Percentiles rank a stretch among this genome's conserved stretches.
Evolutionary conservation across 1,140 invertebrate species (phyloP).

Genomic region (Drosophila littoralis): DNA sequence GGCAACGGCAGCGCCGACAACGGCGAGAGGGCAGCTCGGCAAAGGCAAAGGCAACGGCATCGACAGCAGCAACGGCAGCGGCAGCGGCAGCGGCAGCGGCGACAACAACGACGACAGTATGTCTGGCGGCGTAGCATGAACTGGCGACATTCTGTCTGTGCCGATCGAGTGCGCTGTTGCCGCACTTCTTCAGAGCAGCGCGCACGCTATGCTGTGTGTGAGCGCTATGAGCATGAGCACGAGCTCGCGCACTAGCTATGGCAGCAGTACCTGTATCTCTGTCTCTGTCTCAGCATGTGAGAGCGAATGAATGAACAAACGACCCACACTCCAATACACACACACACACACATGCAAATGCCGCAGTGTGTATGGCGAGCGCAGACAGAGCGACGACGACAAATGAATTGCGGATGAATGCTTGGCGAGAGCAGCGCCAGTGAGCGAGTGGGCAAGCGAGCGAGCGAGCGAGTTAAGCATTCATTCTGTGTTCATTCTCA

Average conservation of each 20-base stretch:
- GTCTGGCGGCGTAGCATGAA: constrained; percentile 87
- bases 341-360: constrained; percentile 18
- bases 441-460: constrained; percentile 5
- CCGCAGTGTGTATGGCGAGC: constrained; percentile 30
- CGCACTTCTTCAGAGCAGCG: constrained; percentile 85
- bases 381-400: constrained; percentile 69
- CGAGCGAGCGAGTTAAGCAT: constrained; percentile 12
- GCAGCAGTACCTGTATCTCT: constrained; percentile 36
- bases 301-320: constrained; percentile 41
- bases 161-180: constrained; percentile 89
- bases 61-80: constrained; percentile 12
- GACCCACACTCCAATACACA: constrained; percentile 65
- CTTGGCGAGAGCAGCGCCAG: constrained; percentile 24
- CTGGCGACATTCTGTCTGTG: constrained; percentile 95
- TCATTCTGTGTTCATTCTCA: constrained; percentile 52
- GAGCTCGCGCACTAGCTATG: constrained; percentile 12
- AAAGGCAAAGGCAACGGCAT: constrained; percentile 8
- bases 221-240: constrained; percentile 49
- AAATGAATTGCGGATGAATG: constrained; percentile 52
- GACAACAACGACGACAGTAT: constrained; percentile 87
- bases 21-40: constrained; percentile 11
- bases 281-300: constrained; percentile 24
- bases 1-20: constrained; percentile 4
- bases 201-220: constrained; percentile 40
- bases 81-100: constrained; percentile 25